Conservation (phyloP, 2,888 invertebrate genomes). For the Gymnocheta viridis region DNA sequence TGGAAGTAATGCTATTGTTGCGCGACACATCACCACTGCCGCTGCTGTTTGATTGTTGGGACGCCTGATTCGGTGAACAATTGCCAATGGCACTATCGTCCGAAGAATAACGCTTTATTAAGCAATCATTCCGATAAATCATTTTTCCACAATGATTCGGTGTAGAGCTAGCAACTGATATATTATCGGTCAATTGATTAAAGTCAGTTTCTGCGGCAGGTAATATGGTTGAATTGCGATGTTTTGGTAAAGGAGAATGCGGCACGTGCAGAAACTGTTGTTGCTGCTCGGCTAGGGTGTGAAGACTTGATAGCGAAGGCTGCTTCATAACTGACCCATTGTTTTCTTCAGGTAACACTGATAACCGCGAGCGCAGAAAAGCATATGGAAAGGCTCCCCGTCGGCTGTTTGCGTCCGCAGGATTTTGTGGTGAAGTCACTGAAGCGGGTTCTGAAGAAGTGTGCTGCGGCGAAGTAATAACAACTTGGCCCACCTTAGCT, state of each 20-base stretch:
- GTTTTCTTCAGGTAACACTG: constrained; percentile 90
- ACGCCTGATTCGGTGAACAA: constrained; percentile 76
- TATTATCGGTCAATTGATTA: constrained; percentile 71
- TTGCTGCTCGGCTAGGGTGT: constrained; percentile 65
- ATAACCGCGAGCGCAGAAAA: constrained; percentile 88
- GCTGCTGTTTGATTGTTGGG: constrained; percentile 50
- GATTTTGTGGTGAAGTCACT: constrained; percentile 67
- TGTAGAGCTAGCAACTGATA: constrained; percentile 75
- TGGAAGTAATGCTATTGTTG: constrained; percentile 84
- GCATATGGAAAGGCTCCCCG: constrained; percentile 90
- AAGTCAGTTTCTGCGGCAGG: constrained; percentile 69
- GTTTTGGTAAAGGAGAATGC: constrained; percentile 75
- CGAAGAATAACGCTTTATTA: constrained; percentile 77
- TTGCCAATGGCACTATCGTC: constrained; percentile 78
- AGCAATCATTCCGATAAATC: constrained; percentile 75
- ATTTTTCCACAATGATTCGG: constrained; percentile 75
- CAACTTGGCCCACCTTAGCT: constrained; percentile 83
- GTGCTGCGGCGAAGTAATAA: constrained; percentile 65
- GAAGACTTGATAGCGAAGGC: constrained; percentile 72
- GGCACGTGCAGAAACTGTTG: constrained; percentile 68
- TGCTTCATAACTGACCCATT: constrained; percentile 83
- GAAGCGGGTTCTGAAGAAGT: constrained; percentile 66
- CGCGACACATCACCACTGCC: constrained; percentile 78
- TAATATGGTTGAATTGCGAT: constrained; percentile 73
- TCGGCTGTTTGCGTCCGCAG: constrained; percentile 77